phyloP scores from a whole-genome alignment of 2,888 invertebrate species.

The Trissolcus brochymenae region DNA sequence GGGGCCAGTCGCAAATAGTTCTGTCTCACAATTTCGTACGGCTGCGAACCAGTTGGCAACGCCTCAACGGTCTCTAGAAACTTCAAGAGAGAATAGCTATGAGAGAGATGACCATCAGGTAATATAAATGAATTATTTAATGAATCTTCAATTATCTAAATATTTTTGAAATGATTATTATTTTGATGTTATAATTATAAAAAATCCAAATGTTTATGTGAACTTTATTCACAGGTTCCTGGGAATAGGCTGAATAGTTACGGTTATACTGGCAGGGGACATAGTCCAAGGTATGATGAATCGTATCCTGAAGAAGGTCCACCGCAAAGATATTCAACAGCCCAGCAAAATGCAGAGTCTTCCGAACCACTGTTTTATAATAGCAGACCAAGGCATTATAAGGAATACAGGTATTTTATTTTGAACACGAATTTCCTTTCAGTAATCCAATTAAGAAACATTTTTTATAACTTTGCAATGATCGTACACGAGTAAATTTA shows the following conservation, averaged over 20 bases:
- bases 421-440: too few relatives aligned
- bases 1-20: constrained; percentile 91
- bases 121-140: constrained; percentile 30
- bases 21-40: constrained; percentile 90
- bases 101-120: constrained; percentile 85
- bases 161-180: too few relatives aligned
- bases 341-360: constrained; percentile 76
- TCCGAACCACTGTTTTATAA: constrained; percentile 90
- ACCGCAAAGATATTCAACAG: constrained; percentile 67
- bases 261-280: constrained; percentile 75
- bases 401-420: constrained; percentile 76
- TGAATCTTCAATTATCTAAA: neutral
- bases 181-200: too few relatives aligned
- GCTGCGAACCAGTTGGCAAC: constrained; percentile 88
- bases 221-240: constrained; percentile 65
- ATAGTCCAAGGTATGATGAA: constrained; percentile 74
- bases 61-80: constrained; percentile 87
- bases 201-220: neutral
- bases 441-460: too few relatives aligned
- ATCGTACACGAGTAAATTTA: too few relatives aligned
- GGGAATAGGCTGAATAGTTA: constrained; percentile 62
- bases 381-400: constrained; percentile 87
- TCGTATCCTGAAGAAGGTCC: constrained; percentile 70
- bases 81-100: constrained; percentile 89
- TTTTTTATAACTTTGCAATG: too few relatives aligned